Percentiles rank a stretch among this genome's conserved stretches.
Evolutionary conservation across 2,888 invertebrate species (phyloP).

Genomic region (Rhogogaster chlorosoma): DNA sequence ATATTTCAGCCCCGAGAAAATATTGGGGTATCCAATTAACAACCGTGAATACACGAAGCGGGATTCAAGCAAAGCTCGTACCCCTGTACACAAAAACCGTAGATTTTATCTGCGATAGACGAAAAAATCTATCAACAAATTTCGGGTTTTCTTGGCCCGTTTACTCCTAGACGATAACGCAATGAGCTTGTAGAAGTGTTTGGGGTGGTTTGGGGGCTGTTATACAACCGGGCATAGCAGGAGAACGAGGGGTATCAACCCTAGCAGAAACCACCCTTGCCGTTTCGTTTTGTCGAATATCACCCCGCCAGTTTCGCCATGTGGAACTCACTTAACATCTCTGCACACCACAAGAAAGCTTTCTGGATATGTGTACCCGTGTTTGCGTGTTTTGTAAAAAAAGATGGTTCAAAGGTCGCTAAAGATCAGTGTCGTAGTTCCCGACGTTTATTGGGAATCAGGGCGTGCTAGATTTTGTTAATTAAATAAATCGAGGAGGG

Average conservation of each 20-base stretch:
- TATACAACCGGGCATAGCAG: neutral
- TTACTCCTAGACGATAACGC: constrained; percentile 5
- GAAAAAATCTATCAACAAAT: neutral
- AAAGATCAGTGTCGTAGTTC: neutral
- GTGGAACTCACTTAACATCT: constrained; percentile 9
- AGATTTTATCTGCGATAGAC: neutral
- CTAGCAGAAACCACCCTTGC: constrained; percentile 4
- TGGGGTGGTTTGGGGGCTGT: constrained; percentile 3
- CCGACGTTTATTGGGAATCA: neutral
- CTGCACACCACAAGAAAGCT: neutral
- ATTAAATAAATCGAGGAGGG: neutral
- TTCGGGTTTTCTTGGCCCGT: neutral
- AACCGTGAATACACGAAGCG: neutral
- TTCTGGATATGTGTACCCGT: neutral
- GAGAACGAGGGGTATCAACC: constrained; percentile 7
- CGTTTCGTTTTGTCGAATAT: constrained; percentile 21
- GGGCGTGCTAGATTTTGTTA: neutral
- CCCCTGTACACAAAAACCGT: neutral
- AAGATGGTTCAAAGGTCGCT: neutral
- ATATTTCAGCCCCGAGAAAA: neutral
- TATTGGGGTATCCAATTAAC: neutral
- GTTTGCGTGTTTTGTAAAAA: neutral
- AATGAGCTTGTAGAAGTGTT: constrained; percentile 2
- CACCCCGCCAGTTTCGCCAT: neutral
- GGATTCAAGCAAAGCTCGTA: neutral